Conservation (phyloP, 1,140 invertebrate genomes). For the Drosophila orena region DNA sequence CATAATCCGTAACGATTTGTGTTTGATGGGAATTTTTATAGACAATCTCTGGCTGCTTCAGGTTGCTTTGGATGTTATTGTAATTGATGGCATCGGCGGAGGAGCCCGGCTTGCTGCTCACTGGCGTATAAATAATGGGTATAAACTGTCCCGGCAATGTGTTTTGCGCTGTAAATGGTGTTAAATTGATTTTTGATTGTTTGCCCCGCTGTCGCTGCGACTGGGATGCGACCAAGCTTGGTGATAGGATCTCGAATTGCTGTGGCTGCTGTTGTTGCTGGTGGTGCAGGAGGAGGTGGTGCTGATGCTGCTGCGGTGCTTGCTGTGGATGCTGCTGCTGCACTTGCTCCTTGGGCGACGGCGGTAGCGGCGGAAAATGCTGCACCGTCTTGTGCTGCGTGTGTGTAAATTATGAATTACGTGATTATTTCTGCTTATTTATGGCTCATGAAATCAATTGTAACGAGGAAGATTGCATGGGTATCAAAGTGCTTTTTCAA, state of each 20-base stretch:
- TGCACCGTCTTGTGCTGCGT: constrained; percentile 83
- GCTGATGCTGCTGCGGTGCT: constrained; percentile 12
- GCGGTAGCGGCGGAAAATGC: constrained; percentile 73
- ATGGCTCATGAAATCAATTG: constrained; percentile 41
- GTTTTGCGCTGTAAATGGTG: constrained; percentile 83
- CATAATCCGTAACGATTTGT: constrained; percentile 74
- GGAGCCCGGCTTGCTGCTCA: constrained; percentile 56
- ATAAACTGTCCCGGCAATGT: constrained; percentile 83
- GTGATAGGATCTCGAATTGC: constrained; percentile 41
- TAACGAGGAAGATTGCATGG: constrained; percentile 1
- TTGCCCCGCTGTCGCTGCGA: constrained; percentile 68
- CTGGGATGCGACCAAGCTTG: constrained; percentile 27
- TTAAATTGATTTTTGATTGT: constrained; percentile 84
- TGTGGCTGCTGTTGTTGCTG: constrained; percentile 45
- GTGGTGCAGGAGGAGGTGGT: constrained; percentile 33
- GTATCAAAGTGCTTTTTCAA: not conserved
- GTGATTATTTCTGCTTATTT: constrained; percentile 73
- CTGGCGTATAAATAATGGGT: constrained; percentile 82
- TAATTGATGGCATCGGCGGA: constrained; percentile 53
- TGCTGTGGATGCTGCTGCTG: constrained; percentile 22
- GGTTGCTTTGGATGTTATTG: constrained; percentile 75
- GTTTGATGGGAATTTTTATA: constrained; percentile 78
- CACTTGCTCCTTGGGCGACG: constrained; percentile 44
- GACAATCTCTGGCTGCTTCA: constrained; percentile 63
- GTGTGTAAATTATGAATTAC: constrained; percentile 65